Percentiles rank a stretch among this genome's conserved stretches.
These are phyloP conservation scores for Drosophila trapezifrons DNA, from an alignment of 1,140 invertebrate species.

Conservation along the genomic window DNA sequence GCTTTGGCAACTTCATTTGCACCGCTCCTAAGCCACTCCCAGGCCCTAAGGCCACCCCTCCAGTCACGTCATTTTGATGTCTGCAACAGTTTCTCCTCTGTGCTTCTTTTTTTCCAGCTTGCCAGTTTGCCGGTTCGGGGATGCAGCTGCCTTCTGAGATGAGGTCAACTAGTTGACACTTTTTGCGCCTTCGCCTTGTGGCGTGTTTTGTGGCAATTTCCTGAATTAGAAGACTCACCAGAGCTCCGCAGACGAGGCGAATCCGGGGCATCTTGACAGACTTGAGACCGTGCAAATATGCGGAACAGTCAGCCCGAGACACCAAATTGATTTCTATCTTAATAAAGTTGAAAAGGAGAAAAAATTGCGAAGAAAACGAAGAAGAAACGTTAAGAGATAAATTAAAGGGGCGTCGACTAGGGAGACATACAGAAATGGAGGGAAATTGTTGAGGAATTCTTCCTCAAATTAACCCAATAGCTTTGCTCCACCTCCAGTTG, in stretches of 20 bases:
- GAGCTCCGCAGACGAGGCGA: conserved; percentile 4
- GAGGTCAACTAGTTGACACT: conserved; percentile 79
- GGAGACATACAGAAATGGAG: conserved; percentile 2
- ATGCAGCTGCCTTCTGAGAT: conserved; percentile 61
- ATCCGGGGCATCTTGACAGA: conserved; percentile 32
- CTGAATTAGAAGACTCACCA: conserved; percentile 54
- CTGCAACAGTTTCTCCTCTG: conserved; percentile 44
- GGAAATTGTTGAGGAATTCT: conserved; percentile 18
- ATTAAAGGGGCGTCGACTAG: conserved; percentile 30
- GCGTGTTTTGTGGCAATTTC: conserved; percentile 66
- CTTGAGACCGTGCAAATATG: conserved; percentile 56
- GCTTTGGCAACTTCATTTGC: conserved; percentile 79
- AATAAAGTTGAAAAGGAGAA: conserved; percentile 58
- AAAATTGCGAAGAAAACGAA: background rate
- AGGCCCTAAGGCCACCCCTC: background rate
- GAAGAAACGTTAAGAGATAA: conserved; percentile 9
- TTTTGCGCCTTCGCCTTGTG: conserved; percentile 54
- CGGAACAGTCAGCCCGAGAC: conserved; percentile 43
- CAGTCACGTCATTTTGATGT: conserved; percentile 53
- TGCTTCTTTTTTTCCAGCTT: conserved; percentile 21
- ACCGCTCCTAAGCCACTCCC: conserved; percentile 42
- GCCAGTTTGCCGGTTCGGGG: conserved; percentile 44
- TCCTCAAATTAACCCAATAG: conserved; percentile 21
- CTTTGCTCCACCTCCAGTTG: conserved; percentile 10
- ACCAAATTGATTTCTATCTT: conserved; percentile 70